Evolutionary conservation across 2,113 vertebrate genomes (phyloP).

Genomic region (Percina caprodes): DNA sequence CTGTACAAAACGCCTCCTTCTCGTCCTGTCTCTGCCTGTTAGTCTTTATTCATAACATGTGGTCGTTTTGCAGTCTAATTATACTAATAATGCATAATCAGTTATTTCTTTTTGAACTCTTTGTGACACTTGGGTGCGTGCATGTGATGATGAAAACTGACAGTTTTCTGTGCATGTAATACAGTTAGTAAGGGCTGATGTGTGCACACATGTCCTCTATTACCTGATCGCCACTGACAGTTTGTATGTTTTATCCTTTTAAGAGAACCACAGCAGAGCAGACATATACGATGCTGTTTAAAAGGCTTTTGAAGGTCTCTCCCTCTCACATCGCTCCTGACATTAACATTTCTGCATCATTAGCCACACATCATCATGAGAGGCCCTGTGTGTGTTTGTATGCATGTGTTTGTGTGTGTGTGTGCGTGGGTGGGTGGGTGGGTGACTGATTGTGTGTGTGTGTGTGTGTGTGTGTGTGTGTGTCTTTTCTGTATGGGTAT

Average conservation of each 20-base stretch:
- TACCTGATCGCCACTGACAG: slow-evolving; percentile 61
- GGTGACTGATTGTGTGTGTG: neutral
- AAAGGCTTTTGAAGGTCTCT: slow-evolving; percentile 51
- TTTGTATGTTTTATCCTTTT: slow-evolving; percentile 50
- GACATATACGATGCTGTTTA: slow-evolving; percentile 39
- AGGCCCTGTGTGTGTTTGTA: neutral
- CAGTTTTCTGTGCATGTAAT: slow-evolving; percentile 31
- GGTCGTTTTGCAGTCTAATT: no score
- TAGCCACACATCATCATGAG: slow-evolving; percentile 19
- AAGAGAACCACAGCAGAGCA: slow-evolving; percentile 32
- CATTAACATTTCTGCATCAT: slow-evolving; percentile 62
- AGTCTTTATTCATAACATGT: no score
- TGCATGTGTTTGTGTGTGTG: neutral
- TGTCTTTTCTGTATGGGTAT: neutral
- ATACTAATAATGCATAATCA: no score
- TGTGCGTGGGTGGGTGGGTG: no score
- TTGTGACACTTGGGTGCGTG: neutral
- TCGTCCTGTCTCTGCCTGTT: no score
- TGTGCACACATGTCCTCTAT: neutral
- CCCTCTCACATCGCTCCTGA: slow-evolving; percentile 16
- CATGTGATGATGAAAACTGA: slow-evolving; percentile 35
- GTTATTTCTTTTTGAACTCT: no score
- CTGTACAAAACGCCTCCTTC: no score
- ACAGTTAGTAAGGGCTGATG: slow-evolving; percentile 21
- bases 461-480: neutral